Evolutionary conservation across 23 tunicate genomes (phyloP).

Genomic region (Diplosoma virens): DNA sequence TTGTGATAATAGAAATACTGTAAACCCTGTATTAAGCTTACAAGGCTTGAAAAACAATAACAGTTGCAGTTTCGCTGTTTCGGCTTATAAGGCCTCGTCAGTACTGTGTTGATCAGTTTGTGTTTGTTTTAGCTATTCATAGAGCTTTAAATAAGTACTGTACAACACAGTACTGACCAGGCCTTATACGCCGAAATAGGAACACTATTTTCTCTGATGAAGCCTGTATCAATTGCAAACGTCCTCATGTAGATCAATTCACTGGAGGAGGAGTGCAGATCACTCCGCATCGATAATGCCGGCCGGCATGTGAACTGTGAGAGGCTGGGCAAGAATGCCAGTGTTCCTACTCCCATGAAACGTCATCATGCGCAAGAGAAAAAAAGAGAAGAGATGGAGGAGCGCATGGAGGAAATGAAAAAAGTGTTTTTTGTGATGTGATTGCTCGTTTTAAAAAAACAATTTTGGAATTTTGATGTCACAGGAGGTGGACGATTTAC

Average conservation of each 20-base stretch:
- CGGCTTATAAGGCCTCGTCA: too few relatives aligned
- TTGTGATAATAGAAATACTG: too few relatives aligned
- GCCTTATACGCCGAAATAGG: too few relatives aligned
- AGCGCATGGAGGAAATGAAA: neutral
- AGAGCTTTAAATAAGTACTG: too few relatives aligned
- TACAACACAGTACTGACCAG: too few relatives aligned
- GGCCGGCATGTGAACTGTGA: slow-evolving; percentile 50
- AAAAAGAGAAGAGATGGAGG: slow-evolving; percentile 1
- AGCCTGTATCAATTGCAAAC: too few relatives aligned
- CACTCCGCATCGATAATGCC: slow-evolving; percentile 33
- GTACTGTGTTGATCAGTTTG: too few relatives aligned
- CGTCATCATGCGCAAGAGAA: neutral
- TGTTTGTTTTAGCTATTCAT: too few relatives aligned
- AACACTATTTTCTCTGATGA: too few relatives aligned
- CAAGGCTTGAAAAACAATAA: too few relatives aligned
- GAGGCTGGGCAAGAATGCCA: neutral
- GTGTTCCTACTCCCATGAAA: slow-evolving; percentile 29
- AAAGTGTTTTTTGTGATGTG: neutral
- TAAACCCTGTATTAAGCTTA: too few relatives aligned
- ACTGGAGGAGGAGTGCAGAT: slow-evolving; percentile 24
- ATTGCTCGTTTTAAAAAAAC: neutral
- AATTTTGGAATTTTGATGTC: neutral
- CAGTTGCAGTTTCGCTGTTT: too few relatives aligned
- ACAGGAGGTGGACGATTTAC: slow-evolving; percentile 18
- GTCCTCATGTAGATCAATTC: slow-evolving; percentile 9